Conservation (phyloP, 1,140 invertebrate genomes). For the Cepaea nemoralis region DNA sequence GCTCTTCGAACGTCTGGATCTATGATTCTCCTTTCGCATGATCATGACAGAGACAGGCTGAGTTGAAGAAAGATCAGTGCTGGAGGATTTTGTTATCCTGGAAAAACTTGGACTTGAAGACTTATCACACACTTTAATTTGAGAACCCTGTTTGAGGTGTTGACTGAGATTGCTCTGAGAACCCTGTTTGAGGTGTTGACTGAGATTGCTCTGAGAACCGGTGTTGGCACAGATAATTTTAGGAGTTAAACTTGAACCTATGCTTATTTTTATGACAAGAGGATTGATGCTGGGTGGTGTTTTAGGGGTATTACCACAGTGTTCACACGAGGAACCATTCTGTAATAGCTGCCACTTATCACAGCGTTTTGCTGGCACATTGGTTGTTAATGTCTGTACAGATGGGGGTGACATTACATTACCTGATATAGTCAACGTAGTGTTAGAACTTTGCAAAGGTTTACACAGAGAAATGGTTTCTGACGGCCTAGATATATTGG, state of each 20-base stretch:
- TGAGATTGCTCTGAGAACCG: neutral
- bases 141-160: neutral
- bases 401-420: neutral
- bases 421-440: neutral
- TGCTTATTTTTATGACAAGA: neutral
- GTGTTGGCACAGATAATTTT: neutral
- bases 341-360: neutral
- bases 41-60: constrained; percentile 35
- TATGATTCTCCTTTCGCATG: constrained; percentile 23
- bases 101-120: too few species aligned
- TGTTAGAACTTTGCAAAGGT: neutral
- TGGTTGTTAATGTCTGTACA: constrained; percentile 16
- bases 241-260: neutral
- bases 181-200: neutral
- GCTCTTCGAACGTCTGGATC: constrained; percentile 22
- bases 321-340: neutral
- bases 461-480: neutral
- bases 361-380: neutral
- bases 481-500: neutral
- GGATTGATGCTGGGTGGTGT: neutral
- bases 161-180: neutral
- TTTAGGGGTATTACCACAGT: neutral
- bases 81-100: neutral
- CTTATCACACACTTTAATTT: too few species aligned
- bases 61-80: neutral